Conservation (phyloP, 2,113 vertebrate genomes). For the Notarius lentiginosus region DNA sequence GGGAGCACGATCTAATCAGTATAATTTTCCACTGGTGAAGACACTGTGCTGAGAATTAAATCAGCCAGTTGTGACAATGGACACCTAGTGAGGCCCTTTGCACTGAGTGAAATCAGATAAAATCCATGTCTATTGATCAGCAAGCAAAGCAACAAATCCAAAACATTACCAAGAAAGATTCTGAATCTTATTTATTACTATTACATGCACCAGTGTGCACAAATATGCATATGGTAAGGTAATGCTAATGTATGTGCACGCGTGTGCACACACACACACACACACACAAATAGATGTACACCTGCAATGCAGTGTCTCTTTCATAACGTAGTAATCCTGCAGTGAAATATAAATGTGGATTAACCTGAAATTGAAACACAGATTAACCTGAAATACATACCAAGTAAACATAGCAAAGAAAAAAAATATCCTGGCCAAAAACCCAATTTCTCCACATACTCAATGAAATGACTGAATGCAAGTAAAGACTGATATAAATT, state of each 20-base stretch:
- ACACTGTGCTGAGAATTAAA: conserved; percentile 35
- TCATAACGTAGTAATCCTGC: not conserved
- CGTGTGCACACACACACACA: not conserved
- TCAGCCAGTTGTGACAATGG: conserved; percentile 18
- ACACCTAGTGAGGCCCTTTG: conserved; percentile 32
- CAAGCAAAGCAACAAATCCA: conserved; percentile 32
- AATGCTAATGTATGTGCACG: not conserved
- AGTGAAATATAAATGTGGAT: not conserved
- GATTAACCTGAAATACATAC: not conserved
- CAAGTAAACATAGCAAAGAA: not conserved
- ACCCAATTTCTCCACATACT: not conserved
- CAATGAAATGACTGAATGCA: not conserved
- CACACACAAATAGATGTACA: not conserved
- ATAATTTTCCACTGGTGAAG: conserved; percentile 36
- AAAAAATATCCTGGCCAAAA: not conserved
- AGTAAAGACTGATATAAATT: not conserved
- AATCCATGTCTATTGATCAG: conserved; percentile 44
- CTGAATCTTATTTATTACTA: conserved; percentile 11
- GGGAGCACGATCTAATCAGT: conserved; percentile 26
- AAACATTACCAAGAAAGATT: conserved; percentile 29
- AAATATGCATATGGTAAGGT: not conserved
- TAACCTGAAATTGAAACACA: not conserved
- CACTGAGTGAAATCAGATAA: conserved; percentile 37
- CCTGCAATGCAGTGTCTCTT: conserved; percentile 15
- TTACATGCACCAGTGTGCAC: conserved; percentile 13